These are phyloP conservation scores for Eremophila alpestris DNA, from an alignment of 2,797 vertebrate species.

Conservation along the genomic window DNA sequence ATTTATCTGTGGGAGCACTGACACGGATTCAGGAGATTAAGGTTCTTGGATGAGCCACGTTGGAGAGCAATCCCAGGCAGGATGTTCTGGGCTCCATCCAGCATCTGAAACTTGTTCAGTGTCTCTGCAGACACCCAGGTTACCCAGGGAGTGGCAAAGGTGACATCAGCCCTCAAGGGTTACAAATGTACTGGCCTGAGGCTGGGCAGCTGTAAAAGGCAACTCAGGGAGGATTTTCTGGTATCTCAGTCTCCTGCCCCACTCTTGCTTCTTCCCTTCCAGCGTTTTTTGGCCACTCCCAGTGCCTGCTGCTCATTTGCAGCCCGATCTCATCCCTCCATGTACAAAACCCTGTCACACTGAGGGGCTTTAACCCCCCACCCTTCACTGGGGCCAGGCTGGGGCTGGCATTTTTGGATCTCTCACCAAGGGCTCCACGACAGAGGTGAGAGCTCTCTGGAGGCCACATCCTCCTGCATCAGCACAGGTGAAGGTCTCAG, in stretches of 20 bases:
- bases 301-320: not conserved
- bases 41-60: fast-evolving
- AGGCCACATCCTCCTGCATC: not conserved
- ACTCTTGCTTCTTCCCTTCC: not conserved
- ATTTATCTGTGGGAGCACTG: not conserved
- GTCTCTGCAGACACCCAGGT: not conserved
- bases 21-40: not conserved
- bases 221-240: not conserved
- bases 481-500: not conserved
- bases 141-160: not conserved
- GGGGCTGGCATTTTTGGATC: not conserved
- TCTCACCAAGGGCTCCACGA: not conserved
- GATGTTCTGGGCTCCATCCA: not conserved
- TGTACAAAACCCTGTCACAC: not conserved
- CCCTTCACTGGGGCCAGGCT: not conserved
- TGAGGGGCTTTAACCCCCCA: fast-evolving
- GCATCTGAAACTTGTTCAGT: not conserved
- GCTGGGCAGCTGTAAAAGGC: not conserved
- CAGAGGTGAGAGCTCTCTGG: not conserved
- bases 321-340: not conserved
- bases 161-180: no score
- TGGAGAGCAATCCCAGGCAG: not conserved
- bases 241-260: not conserved
- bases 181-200: not conserved
- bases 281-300: not conserved